Evolutionary conservation across 37 sponge, comb jelly and placozoan species (phyloP).

Genomic region (Beroe forskalii): DNA sequence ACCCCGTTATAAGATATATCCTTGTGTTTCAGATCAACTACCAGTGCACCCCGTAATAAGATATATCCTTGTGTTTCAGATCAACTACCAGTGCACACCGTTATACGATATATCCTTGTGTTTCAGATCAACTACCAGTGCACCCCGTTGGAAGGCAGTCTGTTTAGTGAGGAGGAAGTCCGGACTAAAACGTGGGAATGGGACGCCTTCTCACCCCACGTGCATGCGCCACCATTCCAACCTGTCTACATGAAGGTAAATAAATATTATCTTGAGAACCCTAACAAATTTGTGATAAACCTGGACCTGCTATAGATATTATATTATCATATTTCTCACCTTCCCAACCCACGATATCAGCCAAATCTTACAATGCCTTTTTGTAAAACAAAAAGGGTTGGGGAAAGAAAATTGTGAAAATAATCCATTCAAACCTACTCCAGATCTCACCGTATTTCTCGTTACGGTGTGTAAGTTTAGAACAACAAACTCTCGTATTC

Average conservation of each 20-base stretch:
- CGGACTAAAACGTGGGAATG: constrained; percentile 54
- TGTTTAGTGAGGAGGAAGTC: constrained; percentile 24
- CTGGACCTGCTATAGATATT: too few species aligned
- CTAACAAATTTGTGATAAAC: too few species aligned
- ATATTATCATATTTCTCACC: too few species aligned
- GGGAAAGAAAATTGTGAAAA: too few species aligned
- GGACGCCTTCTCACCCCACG: constrained; percentile 58
- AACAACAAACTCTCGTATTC: constrained; percentile 54
- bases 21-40: constrained; percentile 18
- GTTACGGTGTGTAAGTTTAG: constrained; percentile 36
- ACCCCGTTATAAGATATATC: not conserved
- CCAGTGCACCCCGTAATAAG: not conserved
- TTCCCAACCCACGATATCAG: too few species aligned
- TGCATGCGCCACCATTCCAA: constrained; percentile 67
- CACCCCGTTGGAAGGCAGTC: constrained; percentile 20
- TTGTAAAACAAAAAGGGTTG: too few species aligned
- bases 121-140: constrained; percentile 46
- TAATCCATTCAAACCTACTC: too few species aligned
- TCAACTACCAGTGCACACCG: constrained; percentile 25
- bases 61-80: constrained; percentile 5
- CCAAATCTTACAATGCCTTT: too few species aligned
- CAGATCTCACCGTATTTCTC: constrained; percentile 54
- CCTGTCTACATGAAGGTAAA: constrained; percentile 45
- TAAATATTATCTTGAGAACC: not conserved
- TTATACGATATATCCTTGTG: not conserved